Conservation (phyloP, 2,888 invertebrate species). For the Ischnus inquisitorius region DNA sequence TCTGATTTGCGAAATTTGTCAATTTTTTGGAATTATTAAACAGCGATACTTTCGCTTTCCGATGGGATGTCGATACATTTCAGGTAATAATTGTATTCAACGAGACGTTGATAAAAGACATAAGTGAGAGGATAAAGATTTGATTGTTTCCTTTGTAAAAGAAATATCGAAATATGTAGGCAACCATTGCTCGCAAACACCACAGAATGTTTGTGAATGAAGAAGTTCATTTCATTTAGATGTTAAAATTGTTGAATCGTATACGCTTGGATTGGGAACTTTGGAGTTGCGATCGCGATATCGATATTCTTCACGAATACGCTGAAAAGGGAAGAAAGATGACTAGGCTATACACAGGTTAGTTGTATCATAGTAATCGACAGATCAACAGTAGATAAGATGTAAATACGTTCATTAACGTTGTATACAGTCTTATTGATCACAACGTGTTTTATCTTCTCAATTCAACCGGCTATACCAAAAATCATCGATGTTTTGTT, state of each 20-base stretch:
- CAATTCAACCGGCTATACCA: slow-evolving; percentile 48
- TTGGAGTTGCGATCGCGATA: slow-evolving; percentile 47
- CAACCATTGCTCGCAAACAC: too few relatives aligned
- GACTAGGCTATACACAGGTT: slow-evolving; percentile 45
- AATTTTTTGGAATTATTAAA: too few relatives aligned
- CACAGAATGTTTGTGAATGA: too few relatives aligned
- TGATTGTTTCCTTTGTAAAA: too few relatives aligned
- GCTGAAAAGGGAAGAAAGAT: slow-evolving; percentile 42
- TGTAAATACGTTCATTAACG: neutral
- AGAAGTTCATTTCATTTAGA: neutral
- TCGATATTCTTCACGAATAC: slow-evolving; percentile 49
- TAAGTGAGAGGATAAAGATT: too few relatives aligned
- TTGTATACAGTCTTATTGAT: slow-evolving; percentile 26
- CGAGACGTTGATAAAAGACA: too few relatives aligned
- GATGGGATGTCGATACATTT: too few relatives aligned
- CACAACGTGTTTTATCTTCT: slow-evolving; percentile 17
- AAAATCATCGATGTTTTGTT: slow-evolving; percentile 50
- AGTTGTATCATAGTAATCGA: neutral
- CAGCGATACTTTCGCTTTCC: too few relatives aligned
- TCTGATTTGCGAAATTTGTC: too few relatives aligned
- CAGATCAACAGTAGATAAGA: neutral
- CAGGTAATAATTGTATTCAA: neutral
- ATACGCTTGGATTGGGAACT: slow-evolving; percentile 44
- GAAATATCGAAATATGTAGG: too few relatives aligned
- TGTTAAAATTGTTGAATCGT: slow-evolving; percentile 21